A percentile compares a stretch with the other conserved stretches of the same genome.
Conservation (phyloP, 2,113 vertebrate genomes). For the Syrrhaptes paradoxus region DNA sequence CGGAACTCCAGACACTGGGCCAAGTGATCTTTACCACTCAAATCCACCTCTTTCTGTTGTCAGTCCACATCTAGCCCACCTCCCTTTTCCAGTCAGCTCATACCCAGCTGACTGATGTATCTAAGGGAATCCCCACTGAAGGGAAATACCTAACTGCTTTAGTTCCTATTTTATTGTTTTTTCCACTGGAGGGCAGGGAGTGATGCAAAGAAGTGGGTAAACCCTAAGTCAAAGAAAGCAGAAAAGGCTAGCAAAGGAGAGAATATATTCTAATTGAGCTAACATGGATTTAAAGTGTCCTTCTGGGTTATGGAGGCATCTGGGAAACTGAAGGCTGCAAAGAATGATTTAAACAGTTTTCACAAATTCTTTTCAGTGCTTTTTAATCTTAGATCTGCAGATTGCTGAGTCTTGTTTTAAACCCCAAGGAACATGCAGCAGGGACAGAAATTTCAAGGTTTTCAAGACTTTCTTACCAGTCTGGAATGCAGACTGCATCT, state of each 20-base stretch:
- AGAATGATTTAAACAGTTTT: not conserved
- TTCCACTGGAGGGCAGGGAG: not conserved
- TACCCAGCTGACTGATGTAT: not conserved
- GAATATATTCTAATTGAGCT: not conserved
- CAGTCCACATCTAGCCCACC: not conserved
- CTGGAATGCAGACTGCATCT: not conserved
- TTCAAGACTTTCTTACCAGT: not conserved
- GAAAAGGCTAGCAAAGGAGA: not conserved
- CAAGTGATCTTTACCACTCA: not conserved
- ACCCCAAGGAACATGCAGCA: not conserved
- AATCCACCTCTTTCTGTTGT: not conserved
- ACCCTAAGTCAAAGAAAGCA: not conserved
- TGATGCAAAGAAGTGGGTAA: not conserved
- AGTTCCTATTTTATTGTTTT: conserved; percentile 1
- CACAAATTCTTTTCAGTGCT: not conserved
- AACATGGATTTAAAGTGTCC: not conserved
- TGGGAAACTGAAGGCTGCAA: not conserved
- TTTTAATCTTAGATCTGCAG: not conserved
- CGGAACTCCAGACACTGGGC: not conserved
- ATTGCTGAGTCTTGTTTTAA: not conserved
- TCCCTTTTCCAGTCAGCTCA: not conserved
- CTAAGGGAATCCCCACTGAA: not conserved
- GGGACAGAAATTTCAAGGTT: not conserved
- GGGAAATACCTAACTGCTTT: not conserved
- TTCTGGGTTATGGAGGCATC: not conserved